Evolutionary conservation across 2,797 vertebrate genomes (phyloP), one percentile per base, ranked within the genome.

Genomic region (Sebastes miniatus): DNA sequence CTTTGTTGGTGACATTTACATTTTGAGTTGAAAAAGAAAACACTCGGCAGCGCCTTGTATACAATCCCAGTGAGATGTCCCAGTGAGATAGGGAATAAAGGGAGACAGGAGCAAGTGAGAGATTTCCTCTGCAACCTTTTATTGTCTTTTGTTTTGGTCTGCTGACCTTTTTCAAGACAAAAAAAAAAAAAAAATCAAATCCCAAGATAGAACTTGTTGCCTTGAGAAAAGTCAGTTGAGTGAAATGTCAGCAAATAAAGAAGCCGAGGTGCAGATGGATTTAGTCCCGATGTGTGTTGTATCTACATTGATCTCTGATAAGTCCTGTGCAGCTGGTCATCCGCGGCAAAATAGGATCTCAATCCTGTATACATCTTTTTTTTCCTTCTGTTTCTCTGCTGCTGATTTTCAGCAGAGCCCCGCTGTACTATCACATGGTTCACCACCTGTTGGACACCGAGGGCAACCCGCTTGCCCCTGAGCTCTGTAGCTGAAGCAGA

Each of bases 121-220:
- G 24, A 71, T 72, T 87, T 81, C 29, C 54, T 71, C 14, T 70
- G 56, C 47, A n/a, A 14, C 5, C 5, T 50, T 81, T 67, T 79
- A 72, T 47, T 62, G 34, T 54, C 65, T 81, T 77, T 77, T 72
- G 39, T 85, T 84, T 79, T 4, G 27, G 71, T 80, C 70, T 24
- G 34, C 72, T 86, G 76, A 87, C 87, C 82, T 91, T 92, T 90
- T 76, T 50, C 13, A 66, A 79, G 62, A 78, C 61, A 69, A 59
- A 73, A 65, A 69, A 69, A 43, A 13, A 6, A 29, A 1, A 18
- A 8, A 54, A 25, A 75, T 22, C 2, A 74, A 86, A 63, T 58
- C 72, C 63, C 39, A 25, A 62, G 79, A 78, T 57, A 12, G 63
- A 11, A 2, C n/a, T 77, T 79, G 73, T 79, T 80, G 72, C 68